phyloP scores from a whole-genome alignment of 2,113 vertebrate species.

The Grus americana region DNA sequence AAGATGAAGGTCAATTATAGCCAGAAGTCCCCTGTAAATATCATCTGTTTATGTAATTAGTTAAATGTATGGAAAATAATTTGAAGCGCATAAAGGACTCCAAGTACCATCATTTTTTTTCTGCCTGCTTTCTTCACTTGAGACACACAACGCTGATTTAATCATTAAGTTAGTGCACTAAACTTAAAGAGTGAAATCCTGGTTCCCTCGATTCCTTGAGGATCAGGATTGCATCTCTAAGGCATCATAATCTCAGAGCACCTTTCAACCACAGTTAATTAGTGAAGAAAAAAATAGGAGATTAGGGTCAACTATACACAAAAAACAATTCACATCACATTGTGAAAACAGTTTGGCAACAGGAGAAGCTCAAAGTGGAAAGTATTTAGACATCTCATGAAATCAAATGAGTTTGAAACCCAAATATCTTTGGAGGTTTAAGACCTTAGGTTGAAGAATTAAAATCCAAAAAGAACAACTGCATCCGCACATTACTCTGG shows the following conservation, averaged over 20 bases:
- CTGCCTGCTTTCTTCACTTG: background rate
- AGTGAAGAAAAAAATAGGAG: background rate
- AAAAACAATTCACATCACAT: background rate
- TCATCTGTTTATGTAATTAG: conserved; percentile 45
- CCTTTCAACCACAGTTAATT: background rate
- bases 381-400: background rate
- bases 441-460: background rate
- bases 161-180: background rate
- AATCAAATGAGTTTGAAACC: background rate
- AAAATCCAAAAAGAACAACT: background rate
- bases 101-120: background rate
- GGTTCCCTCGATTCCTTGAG: background rate
- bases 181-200: background rate
- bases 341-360: background rate
- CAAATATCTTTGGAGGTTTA: background rate
- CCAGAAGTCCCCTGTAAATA: conserved; percentile 49
- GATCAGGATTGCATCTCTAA: background rate
- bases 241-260: background rate
- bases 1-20: conserved; percentile 55
- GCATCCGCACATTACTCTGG: background rate
- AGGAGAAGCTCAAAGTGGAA: background rate
- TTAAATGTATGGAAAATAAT: conserved; percentile 59
- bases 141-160: conserved; percentile 6
- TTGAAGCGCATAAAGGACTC: background rate
- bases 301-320: background rate